Percentiles rank a stretch among this genome's conserved stretches.
Evolutionary conservation across 1,140 invertebrate genomes (phyloP).

Genomic region (Drosophila watanabei): DNA sequence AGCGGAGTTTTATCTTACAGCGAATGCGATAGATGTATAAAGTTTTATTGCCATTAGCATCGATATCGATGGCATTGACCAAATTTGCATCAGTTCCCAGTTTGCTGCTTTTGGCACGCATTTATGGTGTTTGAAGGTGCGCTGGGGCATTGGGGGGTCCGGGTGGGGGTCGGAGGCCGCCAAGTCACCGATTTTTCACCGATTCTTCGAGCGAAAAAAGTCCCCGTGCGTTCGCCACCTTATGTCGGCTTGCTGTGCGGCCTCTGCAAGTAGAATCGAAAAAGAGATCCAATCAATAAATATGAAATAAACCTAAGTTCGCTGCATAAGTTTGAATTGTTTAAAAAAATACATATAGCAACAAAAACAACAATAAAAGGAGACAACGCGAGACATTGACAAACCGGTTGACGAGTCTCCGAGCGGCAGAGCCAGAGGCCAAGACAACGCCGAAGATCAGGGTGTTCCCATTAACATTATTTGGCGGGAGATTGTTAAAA

Average conservation of each 20-base stretch:
- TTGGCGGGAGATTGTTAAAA: neutral
- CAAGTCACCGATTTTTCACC: constrained; percentile 1
- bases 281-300: constrained; percentile 41
- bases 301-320: constrained; percentile 37
- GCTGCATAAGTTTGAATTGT: constrained; percentile 50
- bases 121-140: constrained; percentile 81
- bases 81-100: constrained; percentile 83
- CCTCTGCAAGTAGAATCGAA: constrained; percentile 62
- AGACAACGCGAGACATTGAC: constrained; percentile 36
- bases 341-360: neutral
- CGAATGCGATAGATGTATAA: constrained; percentile 84
- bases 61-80: constrained; percentile 76
- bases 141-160: constrained; percentile 64
- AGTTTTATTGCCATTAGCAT: constrained; percentile 80
- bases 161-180: constrained; percentile 17
- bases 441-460: constrained; percentile 23
- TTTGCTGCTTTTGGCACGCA: constrained; percentile 83
- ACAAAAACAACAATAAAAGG: neutral
- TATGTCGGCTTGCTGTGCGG: constrained; percentile 49
- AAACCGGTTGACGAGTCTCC: constrained; percentile 41
- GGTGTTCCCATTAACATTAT: constrained; percentile 38
- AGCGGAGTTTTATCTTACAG: constrained; percentile 77
- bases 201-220: neutral
- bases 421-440: constrained; percentile 13
- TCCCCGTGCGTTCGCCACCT: constrained; percentile 2